A percentile compares a stretch with the other conserved stretches of the same genome.
Conservation (phyloP, 2,113 vertebrate species). For the Aegypius monachus region DNA sequence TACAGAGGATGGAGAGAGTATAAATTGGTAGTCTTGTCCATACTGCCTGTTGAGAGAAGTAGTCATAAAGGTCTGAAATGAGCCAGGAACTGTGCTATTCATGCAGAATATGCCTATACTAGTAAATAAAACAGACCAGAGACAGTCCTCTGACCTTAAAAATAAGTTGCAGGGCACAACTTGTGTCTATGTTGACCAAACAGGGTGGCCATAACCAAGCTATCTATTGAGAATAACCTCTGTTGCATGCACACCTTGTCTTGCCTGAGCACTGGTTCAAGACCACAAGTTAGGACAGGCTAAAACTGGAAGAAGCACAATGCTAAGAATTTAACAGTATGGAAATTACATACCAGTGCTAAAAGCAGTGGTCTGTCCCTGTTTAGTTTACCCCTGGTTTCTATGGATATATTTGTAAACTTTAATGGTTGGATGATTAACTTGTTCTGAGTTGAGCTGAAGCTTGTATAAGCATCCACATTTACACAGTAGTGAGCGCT, state of each 20-base stretch:
- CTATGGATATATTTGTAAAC: neutral
- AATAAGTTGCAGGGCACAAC: neutral
- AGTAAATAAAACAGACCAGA: neutral
- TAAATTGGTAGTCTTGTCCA: neutral
- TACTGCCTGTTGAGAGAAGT: neutral
- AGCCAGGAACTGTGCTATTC: neutral
- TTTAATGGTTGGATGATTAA: neutral
- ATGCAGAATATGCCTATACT: accelerated
- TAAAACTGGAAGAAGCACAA: neutral
- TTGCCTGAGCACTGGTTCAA: neutral
- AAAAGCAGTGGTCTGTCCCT: neutral
- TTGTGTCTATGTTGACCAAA: neutral
- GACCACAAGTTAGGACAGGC: accelerated
- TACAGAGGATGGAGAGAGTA: neutral
- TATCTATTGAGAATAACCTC: neutral
- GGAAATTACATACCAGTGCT: neutral
- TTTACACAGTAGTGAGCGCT: accelerated
- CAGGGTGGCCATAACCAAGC: neutral
- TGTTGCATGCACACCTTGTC: neutral
- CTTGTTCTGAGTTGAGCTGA: neutral
- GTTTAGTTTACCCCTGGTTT: neutral
- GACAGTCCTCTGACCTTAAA: neutral
- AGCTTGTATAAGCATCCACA: neutral
- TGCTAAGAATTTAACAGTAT: neutral
- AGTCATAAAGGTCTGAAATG: neutral